phyloP scores from a whole-genome alignment of 1,140 invertebrate genomes.

The Drosophila pachea region DNA sequence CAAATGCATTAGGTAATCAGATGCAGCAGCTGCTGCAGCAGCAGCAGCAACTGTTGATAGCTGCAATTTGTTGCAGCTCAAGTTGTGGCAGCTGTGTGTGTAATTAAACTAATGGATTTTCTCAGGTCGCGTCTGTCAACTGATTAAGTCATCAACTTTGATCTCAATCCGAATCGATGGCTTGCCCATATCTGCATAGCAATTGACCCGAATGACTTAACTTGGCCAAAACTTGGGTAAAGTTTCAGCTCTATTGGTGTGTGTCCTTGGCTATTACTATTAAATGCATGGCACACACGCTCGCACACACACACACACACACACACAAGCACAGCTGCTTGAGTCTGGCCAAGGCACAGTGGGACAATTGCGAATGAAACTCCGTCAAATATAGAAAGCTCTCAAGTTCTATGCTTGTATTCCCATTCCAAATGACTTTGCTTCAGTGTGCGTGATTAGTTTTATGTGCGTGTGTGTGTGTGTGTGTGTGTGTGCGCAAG shows the following conservation, averaged over 20 bases:
- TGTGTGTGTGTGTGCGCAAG: conserved; percentile 7
- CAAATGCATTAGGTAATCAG: conserved; percentile 69
- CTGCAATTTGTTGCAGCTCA: conserved; percentile 65
- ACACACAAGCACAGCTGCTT: no score
- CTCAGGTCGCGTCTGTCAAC: conserved; percentile 22
- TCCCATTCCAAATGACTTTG: no score
- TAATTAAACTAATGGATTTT: conserved; percentile 66
- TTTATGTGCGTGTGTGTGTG: background rate
- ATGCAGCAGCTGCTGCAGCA: conserved; percentile 56
- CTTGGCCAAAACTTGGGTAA: conserved; percentile 44
- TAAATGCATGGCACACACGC: no score
- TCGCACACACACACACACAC: no score
- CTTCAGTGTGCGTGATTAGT: background rate
- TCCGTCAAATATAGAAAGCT: no score
- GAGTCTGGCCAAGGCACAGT: no score
- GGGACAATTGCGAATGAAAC: no score
- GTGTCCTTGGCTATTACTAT: no score
- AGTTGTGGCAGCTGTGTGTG: conserved; percentile 23
- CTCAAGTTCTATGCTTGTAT: no score
- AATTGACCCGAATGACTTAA: conserved; percentile 51
- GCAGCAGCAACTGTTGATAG: conserved; percentile 55
- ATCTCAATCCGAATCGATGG: conserved; percentile 10
- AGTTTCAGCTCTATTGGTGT: background rate
- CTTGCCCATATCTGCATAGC: background rate
- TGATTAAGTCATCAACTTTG: conserved; percentile 16